Percentiles rank a stretch among this genome's conserved stretches.
phyloP scores from a whole-genome alignment of 2,888 invertebrate genomes.

The Pterostichus madidus region DNA sequence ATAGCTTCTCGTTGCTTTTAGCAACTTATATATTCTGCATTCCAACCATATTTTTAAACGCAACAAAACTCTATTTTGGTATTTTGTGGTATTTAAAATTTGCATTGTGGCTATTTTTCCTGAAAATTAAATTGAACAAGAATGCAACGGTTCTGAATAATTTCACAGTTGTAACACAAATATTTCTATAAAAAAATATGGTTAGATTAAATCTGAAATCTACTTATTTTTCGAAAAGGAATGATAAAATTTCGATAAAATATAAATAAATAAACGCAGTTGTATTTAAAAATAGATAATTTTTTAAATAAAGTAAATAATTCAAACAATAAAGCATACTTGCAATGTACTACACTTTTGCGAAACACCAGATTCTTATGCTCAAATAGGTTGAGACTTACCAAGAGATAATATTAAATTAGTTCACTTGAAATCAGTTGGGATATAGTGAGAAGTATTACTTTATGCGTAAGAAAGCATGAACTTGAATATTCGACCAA shows the following conservation, averaged over 20 bases:
- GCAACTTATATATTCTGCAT: slow-evolving; percentile 43
- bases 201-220: neutral
- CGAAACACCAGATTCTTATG: too few relatives aligned
- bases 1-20: slow-evolving; percentile 7
- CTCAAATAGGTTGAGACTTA: too few relatives aligned
- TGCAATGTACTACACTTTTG: too few relatives aligned
- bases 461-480: too few relatives aligned
- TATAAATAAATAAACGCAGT: neutral
- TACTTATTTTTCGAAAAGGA: neutral
- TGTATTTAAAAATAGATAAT: neutral
- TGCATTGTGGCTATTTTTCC: neutral
- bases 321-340: too few relatives aligned
- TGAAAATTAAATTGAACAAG: neutral
- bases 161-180: neutral
- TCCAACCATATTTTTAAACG: slow-evolving; percentile 22
- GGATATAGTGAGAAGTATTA: too few relatives aligned
- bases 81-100: slow-evolving; percentile 31
- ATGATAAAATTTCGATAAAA: neutral
- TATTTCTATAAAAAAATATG: neutral
- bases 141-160: neutral
- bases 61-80: slow-evolving; percentile 24
- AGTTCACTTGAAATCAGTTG: too few relatives aligned
- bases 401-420: too few relatives aligned
- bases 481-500: too few relatives aligned
- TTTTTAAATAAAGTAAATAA: too few relatives aligned